These are phyloP conservation scores for Xerus rutilus DNA, from an alignment of 2,797 vertebrate genomes.

Conservation along the genomic window DNA sequence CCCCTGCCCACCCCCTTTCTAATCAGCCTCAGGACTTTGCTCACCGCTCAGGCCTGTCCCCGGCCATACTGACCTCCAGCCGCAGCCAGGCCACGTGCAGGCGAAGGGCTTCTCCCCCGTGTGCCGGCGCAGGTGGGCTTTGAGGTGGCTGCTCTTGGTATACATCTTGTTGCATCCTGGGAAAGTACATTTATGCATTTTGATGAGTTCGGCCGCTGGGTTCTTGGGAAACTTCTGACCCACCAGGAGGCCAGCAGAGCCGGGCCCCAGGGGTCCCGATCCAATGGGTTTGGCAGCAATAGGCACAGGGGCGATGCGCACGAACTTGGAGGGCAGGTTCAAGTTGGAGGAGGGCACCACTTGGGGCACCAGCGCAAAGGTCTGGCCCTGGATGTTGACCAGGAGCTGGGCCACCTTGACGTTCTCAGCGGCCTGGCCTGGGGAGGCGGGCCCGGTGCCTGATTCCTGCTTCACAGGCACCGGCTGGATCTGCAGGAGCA, in stretches of 20 bases:
- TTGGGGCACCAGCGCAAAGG: constrained; percentile 96
- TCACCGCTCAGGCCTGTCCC: not conserved
- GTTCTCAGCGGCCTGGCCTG: constrained; percentile 89
- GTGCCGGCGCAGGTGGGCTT: constrained; percentile 97
- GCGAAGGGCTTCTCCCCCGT: constrained; percentile 98
- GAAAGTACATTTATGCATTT: constrained; percentile 99
- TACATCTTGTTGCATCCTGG: constrained; percentile 98
- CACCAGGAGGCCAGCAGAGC: constrained; percentile 90
- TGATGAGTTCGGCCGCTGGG: constrained; percentile 96
- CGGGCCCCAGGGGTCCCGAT: constrained; percentile 89
- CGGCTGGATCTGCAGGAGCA: constrained; percentile 95
- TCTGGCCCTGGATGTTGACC: constrained; percentile 98
- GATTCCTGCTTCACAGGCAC: constrained; percentile 95
- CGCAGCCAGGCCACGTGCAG: constrained; percentile 97
- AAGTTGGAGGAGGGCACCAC: constrained; percentile 92
- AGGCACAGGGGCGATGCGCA: constrained; percentile 96
- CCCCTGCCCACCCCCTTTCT: not conserved
- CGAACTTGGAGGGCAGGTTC: constrained; percentile 94
- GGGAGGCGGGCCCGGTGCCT: constrained; percentile 84
- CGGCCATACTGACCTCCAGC: constrained; percentile 95
- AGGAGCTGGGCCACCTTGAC: constrained; percentile 96
- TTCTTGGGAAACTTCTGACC: constrained; percentile 97
- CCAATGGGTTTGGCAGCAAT: constrained; percentile 96
- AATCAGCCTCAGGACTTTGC: not conserved
- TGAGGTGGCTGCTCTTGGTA: constrained; percentile 98